phyloP scores from a whole-genome alignment of 2,888 invertebrate species.

The Polydrusus cervinus region DNA sequence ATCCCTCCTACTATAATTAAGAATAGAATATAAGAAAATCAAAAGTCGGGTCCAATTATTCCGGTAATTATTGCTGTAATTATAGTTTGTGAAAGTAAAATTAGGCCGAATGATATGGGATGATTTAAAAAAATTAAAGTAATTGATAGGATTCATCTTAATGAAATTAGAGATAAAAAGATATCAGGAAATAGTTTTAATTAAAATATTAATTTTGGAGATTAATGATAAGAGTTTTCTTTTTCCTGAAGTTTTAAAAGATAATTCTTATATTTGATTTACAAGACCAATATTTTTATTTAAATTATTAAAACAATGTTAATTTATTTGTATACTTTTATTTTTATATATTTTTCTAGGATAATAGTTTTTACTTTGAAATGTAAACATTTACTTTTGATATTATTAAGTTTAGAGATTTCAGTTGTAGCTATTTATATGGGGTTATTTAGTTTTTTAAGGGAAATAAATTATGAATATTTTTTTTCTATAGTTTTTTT shows the following conservation, averaged over 20 bases:
- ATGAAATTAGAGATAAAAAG: conserved; percentile 62
- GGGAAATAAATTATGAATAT: conserved; percentile 51
- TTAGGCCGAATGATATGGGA: conserved; percentile 74
- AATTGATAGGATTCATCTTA: conserved; percentile 69
- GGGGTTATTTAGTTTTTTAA: conserved; percentile 72
- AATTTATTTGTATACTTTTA: conserved; percentile 69
- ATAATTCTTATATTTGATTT: conserved; percentile 76
- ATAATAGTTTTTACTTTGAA: conserved; percentile 74
- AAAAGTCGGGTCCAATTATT: conserved; percentile 73
- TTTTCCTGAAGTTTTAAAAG: conserved; percentile 78
- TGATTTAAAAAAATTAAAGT: conserved; percentile 71
- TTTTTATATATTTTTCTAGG: conserved; percentile 73
- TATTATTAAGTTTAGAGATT: conserved; percentile 77
- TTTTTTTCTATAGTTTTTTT: conserved; percentile 78
- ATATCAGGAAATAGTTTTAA: conserved; percentile 78
- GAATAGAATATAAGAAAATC: conserved; percentile 78
- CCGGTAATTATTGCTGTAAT: conserved; percentile 72
- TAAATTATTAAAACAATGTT: conserved; percentile 79
- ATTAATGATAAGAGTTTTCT: conserved; percentile 76
- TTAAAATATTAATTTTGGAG: conserved; percentile 81
- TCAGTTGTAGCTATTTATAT: conserved; percentile 76
- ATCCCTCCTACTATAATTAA: conserved; percentile 78
- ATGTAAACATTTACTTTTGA: conserved; percentile 76
- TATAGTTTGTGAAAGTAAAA: conserved; percentile 73
- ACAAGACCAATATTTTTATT: conserved; percentile 73